Evolutionary conservation across 35 echinoderm and acorn worm genomes (phyloP).

Genomic region (Holothuria glaberrima): DNA sequence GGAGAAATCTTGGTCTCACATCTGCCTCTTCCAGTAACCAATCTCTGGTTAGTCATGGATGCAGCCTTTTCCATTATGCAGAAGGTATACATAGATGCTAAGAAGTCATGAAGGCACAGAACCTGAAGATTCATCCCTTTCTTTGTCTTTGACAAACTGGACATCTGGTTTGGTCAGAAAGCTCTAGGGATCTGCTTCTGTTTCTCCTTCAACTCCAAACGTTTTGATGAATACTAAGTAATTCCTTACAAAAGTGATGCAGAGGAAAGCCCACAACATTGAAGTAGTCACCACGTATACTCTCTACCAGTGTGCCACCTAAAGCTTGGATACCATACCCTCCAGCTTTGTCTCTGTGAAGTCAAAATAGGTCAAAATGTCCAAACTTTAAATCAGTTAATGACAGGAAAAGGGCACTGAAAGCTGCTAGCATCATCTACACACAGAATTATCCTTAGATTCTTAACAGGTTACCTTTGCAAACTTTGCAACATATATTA

Average conservation of each 20-base stretch:
- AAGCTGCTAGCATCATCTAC: too few species aligned
- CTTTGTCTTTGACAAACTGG: background rate
- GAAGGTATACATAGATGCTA: background rate
- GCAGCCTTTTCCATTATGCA: background rate
- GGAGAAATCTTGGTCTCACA: too few species aligned
- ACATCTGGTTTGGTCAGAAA: background rate
- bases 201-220: slow-evolving; percentile 9
- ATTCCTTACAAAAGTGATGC: slow-evolving; percentile 85
- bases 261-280: slow-evolving; percentile 98
- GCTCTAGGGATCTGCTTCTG: background rate
- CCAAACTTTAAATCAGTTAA: too few species aligned
- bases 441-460: too few species aligned
- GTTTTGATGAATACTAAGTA: slow-evolving; percentile 56
- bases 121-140: too few species aligned
- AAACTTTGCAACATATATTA: too few species aligned
- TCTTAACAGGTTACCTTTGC: too few species aligned
- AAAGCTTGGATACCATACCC: slow-evolving; percentile 96
- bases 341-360: slow-evolving; percentile 96
- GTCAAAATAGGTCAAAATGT: background rate
- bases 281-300: slow-evolving; percentile 90
- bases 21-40: too few species aligned
- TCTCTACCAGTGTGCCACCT: slow-evolving; percentile 88
- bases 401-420: too few species aligned
- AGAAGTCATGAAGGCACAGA: too few species aligned
- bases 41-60: background rate